Evolutionary conservation across 1,140 invertebrate species (phyloP).

Genomic region (Sitodiplosis mosellana): DNA sequence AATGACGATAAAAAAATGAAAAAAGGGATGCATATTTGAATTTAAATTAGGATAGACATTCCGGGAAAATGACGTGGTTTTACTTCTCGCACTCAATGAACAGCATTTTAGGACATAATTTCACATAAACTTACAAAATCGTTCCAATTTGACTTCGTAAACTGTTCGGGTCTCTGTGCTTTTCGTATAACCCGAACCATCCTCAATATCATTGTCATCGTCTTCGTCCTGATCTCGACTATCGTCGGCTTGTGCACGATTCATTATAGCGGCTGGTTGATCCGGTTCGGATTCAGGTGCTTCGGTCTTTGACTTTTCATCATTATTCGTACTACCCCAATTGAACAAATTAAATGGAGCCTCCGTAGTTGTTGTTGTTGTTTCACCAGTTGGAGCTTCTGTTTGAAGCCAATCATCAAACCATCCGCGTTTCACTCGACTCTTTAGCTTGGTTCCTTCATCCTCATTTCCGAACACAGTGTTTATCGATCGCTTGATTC

Average conservation of each 20-base stretch:
- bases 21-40: too few relatives aligned
- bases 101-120: too few relatives aligned
- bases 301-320: too few relatives aligned
- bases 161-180: neutral
- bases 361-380: neutral
- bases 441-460: neutral
- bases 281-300: too few relatives aligned
- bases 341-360: too few relatives aligned
- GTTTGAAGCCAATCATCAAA: too few relatives aligned
- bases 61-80: too few relatives aligned
- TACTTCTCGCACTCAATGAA: too few relatives aligned
- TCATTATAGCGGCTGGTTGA: too few relatives aligned
- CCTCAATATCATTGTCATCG: slow-evolving; percentile 1
- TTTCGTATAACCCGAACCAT: neutral
- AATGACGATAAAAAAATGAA: too few relatives aligned
- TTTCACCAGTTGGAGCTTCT: neutral
- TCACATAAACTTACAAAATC: neutral
- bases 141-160: neutral
- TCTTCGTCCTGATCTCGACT: neutral
- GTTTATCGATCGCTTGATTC: slow-evolving; percentile 16
- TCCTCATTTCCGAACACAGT: slow-evolving; percentile 13
- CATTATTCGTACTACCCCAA: neutral
- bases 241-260: neutral
- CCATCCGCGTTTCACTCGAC: too few relatives aligned
- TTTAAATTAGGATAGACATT: too few relatives aligned